Evolutionary conservation across 2,888 invertebrate species (phyloP), one percentile per base, ranked within the genome.

Genomic region (Dendrolimus houi): DNA sequence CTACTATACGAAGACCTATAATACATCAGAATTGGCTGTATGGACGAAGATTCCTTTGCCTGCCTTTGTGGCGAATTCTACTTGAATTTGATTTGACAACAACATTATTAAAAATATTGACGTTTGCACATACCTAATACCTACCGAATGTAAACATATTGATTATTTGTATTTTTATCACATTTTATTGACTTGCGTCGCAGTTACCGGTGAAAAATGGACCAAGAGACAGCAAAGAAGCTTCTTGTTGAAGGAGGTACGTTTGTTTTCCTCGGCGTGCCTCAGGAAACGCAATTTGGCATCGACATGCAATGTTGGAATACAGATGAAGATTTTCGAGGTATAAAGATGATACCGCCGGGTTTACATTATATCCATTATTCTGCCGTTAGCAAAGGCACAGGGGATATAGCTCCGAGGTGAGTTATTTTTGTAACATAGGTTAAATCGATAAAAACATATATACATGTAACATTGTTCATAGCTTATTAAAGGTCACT

Each of bases 311-410:
- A 88, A 69, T 88, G 89, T 70, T 99, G 98, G 96, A 95, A 94
- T 63, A 96, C 97, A 0, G 98, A 96, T 2, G 95, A 96, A 59
- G 96, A 96, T 76, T 99, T 99, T 82, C 93, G 94, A 71, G 99
- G 99, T 0, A 94, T 99, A 41, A 99, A 99, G 92, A 98, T 99
- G 98, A 99, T 99, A 70, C 99, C 99, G 0, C 97, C 98, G 1
- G 99, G 99, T 8, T 87, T 98, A 57, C 99, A 99, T 83, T 98
- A 96, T 75, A 92, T 99, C 13, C 97, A 97, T 88, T 98, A 96
- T 78, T 96, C 96, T 91, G 93, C 92, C 63, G 91, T 92, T 12
- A 93, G 92, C 70, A 85, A 87, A 64, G 85, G 84, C 1, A 92
- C 92, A 56, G 93, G 93, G 0, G 94, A 95, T 69, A 84, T 92